Evolutionary conservation across 2,888 invertebrate species (phyloP).

Genomic region (Hedya salicella): DNA sequence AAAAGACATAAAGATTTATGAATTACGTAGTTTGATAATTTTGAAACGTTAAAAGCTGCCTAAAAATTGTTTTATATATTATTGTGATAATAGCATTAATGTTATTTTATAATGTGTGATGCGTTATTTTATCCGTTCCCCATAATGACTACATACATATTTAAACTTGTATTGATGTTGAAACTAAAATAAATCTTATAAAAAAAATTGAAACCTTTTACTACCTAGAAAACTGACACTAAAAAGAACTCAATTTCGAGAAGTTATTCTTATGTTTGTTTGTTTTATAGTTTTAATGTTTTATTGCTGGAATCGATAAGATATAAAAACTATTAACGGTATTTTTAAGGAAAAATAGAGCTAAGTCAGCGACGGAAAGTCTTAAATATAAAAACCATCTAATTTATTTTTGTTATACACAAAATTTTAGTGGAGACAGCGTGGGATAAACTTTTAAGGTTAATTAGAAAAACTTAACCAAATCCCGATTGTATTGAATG

Average conservation of each 20-base stretch:
- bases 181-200: not conserved
- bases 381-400: not conserved
- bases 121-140: no score
- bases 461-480: not conserved
- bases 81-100: no score
- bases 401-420: constrained; percentile 6
- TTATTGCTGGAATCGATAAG: constrained; percentile 20
- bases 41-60: not conserved
- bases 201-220: constrained; percentile 1
- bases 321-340: not conserved
- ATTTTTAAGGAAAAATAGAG: not conserved
- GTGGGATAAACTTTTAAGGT: constrained; percentile 13
- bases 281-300: constrained; percentile 29
- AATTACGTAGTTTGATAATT: not conserved
- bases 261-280: constrained; percentile 17
- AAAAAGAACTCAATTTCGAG: constrained; percentile 20
- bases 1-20: not conserved
- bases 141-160: no score
- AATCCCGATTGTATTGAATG: not conserved
- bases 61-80: not conserved
- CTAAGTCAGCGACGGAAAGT: not conserved
- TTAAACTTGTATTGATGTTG: not conserved
- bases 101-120: no score
- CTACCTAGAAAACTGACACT: constrained; percentile 10
- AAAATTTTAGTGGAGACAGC: constrained; percentile 18